Evolutionary conservation across 2,888 invertebrate species (phyloP).

Genomic region (Villa cingulata): DNA sequence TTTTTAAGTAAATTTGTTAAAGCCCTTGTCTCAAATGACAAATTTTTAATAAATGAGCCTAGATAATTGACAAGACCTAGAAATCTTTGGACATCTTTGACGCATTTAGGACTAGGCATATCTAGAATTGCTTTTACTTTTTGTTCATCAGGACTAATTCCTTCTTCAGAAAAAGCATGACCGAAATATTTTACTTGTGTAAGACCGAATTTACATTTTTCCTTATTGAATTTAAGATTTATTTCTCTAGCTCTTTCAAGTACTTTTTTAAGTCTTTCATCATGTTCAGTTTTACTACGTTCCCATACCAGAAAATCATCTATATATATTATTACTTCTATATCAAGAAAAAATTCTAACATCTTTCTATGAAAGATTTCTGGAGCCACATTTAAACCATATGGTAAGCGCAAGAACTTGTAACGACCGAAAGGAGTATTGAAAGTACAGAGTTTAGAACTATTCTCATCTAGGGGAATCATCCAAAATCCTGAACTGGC

Average conservation of each 20-base stretch:
- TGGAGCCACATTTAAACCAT: constrained; percentile 16
- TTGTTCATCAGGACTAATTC: no score
- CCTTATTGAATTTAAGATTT: constrained; percentile 22
- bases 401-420: constrained; percentile 13
- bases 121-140: background rate
- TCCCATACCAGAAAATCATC: constrained; percentile 19
- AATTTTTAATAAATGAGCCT: background rate
- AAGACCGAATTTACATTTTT: constrained; percentile 19
- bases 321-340: constrained; percentile 21
- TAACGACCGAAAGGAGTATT: constrained; percentile 12
- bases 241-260: constrained; percentile 16
- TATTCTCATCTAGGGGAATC: constrained; percentile 8
- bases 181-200: constrained; percentile 21
- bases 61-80: background rate
- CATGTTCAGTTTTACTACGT: constrained; percentile 14
- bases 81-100: background rate
- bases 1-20: background rate
- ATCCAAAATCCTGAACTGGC: no score
- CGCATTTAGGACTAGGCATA: background rate
- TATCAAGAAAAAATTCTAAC: constrained; percentile 14
- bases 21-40: background rate
- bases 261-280: constrained; percentile 16
- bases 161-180: constrained; percentile 8
- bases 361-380: constrained; percentile 17
- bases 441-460: constrained; percentile 8